phyloP scores from a whole-genome alignment of 37 sponge, comb jelly and placozoan genomes.

The Agelas oroides region DNA sequence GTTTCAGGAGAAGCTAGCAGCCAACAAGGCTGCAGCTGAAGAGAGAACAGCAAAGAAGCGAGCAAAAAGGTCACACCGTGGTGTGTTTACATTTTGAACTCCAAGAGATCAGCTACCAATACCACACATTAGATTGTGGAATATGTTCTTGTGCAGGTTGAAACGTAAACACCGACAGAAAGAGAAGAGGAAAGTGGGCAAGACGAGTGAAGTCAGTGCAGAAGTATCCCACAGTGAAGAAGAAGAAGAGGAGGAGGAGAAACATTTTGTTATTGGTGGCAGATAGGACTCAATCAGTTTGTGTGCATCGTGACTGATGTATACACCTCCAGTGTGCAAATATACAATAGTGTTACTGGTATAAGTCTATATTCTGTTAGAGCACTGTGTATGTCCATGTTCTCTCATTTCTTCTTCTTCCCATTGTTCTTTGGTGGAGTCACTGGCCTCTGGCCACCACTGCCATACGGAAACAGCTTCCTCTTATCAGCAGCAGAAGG shows the following conservation, averaged over 20 bases:
- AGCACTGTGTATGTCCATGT: too few species aligned
- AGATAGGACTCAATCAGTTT: slow-evolving; percentile 27
- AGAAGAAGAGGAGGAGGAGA: slow-evolving; percentile 46
- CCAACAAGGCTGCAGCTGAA: slow-evolving; percentile 66
- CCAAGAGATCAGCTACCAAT: neutral
- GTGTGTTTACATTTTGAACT: neutral
- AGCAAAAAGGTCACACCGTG: slow-evolving; percentile 94
- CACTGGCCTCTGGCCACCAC: slow-evolving; percentile 40
- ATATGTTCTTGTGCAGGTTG: slow-evolving; percentile 36
- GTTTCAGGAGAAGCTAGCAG: slow-evolving; percentile 69
- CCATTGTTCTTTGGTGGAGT: slow-evolving; percentile 74
- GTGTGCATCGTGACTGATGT: too few species aligned
- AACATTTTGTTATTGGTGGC: slow-evolving; percentile 70
- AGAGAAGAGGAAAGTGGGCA: slow-evolving; percentile 26
- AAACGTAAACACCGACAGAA: slow-evolving; percentile 59
- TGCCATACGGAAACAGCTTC: slow-evolving; percentile 51
- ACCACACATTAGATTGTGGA: too few species aligned
- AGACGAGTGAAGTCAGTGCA: slow-evolving; percentile 31
- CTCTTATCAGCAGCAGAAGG: slow-evolving; percentile 72
- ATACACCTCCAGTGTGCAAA: neutral
- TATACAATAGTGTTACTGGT: neutral
- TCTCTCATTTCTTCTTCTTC: slow-evolving; percentile 52
- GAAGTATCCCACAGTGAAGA: neutral
- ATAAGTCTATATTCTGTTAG: neutral
- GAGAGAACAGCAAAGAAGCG: slow-evolving; percentile 92